phyloP scores from a whole-genome alignment of 2,113 vertebrate genomes.

The Caranx ignobilis region DNA sequence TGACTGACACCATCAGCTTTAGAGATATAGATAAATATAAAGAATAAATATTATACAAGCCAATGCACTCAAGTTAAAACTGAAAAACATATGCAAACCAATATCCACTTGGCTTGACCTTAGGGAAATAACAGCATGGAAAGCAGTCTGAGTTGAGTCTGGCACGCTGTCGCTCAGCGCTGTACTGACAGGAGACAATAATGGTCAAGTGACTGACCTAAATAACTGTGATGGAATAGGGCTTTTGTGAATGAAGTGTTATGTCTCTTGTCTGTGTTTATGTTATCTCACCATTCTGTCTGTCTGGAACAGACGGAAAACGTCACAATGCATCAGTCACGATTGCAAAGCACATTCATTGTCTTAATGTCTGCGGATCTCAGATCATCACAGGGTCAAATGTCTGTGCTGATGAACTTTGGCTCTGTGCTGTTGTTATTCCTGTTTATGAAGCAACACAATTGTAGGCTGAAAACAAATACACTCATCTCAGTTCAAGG shows the following conservation, averaged over 20 bases:
- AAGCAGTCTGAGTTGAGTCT: conserved; percentile 44
- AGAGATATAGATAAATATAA: background rate
- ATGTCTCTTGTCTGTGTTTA: conserved; percentile 69
- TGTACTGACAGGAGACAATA: conserved; percentile 65
- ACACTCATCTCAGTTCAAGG: background rate
- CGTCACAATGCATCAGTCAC: conserved; percentile 50
- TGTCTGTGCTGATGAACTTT: conserved; percentile 32
- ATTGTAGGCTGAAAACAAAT: background rate
- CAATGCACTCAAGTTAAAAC: background rate
- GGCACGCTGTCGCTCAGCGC: conserved; percentile 45
- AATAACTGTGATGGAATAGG: conserved; percentile 70
- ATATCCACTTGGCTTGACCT: conserved; percentile 29
- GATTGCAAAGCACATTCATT: conserved; percentile 68
- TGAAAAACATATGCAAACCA: background rate
- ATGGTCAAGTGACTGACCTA: conserved; percentile 74
- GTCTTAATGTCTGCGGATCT: conserved; percentile 25
- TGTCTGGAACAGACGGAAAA: conserved; percentile 56
- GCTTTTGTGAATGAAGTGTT: conserved; percentile 81
- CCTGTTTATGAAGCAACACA: background rate
- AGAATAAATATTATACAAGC: background rate
- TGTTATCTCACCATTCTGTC: conserved; percentile 64
- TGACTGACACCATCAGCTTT: background rate
- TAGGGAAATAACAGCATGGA: conserved; percentile 36
- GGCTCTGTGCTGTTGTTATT: conserved; percentile 2
- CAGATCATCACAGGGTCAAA: conserved; percentile 32